Evolutionary conservation across 2,888 invertebrate species (phyloP).

Genomic region (Prosopocoilus inquinatus): DNA sequence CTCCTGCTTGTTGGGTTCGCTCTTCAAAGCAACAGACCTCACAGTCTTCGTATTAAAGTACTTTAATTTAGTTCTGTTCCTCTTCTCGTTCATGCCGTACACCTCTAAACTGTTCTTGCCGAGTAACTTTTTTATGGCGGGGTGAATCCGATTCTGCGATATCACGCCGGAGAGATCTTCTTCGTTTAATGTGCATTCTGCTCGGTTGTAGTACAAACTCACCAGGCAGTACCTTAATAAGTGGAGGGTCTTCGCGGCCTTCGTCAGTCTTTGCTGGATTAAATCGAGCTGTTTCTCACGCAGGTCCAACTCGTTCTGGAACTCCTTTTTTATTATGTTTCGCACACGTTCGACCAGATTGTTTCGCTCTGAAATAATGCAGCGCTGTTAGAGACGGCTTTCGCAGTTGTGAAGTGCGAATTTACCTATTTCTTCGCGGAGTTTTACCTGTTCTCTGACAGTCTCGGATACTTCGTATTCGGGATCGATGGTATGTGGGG

Average conservation of each 20-base stretch:
- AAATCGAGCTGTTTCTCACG: slow-evolving; percentile 71
- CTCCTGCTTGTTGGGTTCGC: neutral
- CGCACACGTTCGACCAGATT: slow-evolving; percentile 63
- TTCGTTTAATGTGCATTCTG: slow-evolving; percentile 51
- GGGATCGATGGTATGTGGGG: slow-evolving; percentile 31
- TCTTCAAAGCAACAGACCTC: slow-evolving; percentile 14
- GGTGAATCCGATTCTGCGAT: slow-evolving; percentile 63
- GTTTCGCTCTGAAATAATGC: slow-evolving; percentile 43
- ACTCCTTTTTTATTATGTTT: slow-evolving; percentile 68
- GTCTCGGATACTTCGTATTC: slow-evolving; percentile 40
- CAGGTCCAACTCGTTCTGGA: slow-evolving; percentile 64
- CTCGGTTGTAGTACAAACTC: slow-evolving; percentile 60
- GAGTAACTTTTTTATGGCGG: slow-evolving; percentile 71
- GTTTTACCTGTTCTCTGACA: slow-evolving; percentile 36
- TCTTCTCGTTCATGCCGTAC: neutral
- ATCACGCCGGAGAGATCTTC: slow-evolving; percentile 35
- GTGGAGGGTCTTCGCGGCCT: slow-evolving; percentile 59
- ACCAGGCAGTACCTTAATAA: slow-evolving; percentile 60
- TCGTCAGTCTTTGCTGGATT: slow-evolving; percentile 64
- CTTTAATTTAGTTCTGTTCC: slow-evolving; percentile 17
- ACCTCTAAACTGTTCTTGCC: slow-evolving; percentile 56
- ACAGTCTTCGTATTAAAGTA: neutral
- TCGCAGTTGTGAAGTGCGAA: slow-evolving; percentile 7
- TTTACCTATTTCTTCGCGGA: slow-evolving; percentile 39
- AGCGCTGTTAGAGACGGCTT: neutral